Conservation (phyloP, 2,888 invertebrate species). For the Ditula angustiorana region DNA sequence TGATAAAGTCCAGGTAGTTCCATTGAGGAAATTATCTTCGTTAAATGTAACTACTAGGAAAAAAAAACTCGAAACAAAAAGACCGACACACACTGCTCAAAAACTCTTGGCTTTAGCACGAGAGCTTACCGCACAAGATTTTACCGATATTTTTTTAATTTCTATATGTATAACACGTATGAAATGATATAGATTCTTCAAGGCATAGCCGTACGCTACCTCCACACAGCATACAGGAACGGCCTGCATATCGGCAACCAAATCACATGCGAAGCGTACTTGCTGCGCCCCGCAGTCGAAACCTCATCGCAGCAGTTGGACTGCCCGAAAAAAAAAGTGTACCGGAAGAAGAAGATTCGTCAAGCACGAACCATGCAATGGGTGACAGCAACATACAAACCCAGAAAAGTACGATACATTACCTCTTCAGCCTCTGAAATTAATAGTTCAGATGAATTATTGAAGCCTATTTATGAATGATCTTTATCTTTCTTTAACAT, state of each 20-base stretch:
- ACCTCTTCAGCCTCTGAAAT: constrained; percentile 65
- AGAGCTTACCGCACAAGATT: too few species aligned
- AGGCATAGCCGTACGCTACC: constrained; percentile 72
- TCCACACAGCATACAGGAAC: constrained; percentile 76
- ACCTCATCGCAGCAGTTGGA: constrained; percentile 52
- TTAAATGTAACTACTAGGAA: too few species aligned
- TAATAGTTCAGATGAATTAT: constrained; percentile 72
- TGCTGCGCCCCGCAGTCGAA: constrained; percentile 68
- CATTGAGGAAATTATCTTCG: too few species aligned
- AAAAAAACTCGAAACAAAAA: too few species aligned
- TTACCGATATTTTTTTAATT: too few species aligned
- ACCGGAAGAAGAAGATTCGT: constrained; percentile 56
- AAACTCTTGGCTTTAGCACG: too few species aligned
- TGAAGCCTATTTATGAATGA: constrained; percentile 75
- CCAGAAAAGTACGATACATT: constrained; percentile 49
- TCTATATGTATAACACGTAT: too few species aligned
- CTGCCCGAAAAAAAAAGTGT: constrained; percentile 52
- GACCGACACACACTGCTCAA: too few species aligned
- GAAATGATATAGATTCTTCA: constrained; percentile 68
- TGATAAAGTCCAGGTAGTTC: too few species aligned
- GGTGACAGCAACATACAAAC: constrained; percentile 63
- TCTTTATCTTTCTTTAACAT: too few species aligned
- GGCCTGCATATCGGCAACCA: constrained; percentile 75
- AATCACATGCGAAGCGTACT: constrained; percentile 68
- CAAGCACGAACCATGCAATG: constrained; percentile 70